Evolutionary conservation across 2,113 vertebrate genomes (phyloP).

Genomic region (Nycticryphes semicollaris): DNA sequence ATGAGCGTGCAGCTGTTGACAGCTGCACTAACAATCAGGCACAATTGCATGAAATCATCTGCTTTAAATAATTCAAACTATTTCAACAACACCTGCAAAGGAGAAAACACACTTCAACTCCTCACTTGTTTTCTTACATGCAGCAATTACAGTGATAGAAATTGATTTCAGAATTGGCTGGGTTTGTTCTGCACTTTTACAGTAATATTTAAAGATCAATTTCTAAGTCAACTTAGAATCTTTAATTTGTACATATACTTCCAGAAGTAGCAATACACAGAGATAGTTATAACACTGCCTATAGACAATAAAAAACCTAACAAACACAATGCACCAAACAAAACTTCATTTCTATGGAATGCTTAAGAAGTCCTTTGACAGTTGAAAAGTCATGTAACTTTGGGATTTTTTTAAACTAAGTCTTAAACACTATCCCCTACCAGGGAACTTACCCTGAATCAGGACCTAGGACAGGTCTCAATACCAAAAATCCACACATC

Average conservation of each 20-base stretch:
- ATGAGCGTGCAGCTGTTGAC: slow-evolving; percentile 58
- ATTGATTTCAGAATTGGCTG: slow-evolving; percentile 11
- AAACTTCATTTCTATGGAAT: not conserved
- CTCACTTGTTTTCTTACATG: slow-evolving; percentile 24
- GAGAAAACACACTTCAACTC: slow-evolving; percentile 8
- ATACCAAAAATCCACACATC: not conserved
- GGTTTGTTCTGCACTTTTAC: not conserved
- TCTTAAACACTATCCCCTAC: not conserved
- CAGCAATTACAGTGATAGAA: slow-evolving; percentile 57
- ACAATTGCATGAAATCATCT: slow-evolving; percentile 51
- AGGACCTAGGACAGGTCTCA: slow-evolving; percentile 51
- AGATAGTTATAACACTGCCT: not conserved
- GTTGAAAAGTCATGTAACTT: not conserved
- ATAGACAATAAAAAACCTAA: not conserved
- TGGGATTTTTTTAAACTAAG: not conserved
- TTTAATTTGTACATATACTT: not conserved
- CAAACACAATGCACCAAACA: not conserved
- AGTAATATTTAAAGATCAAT: not conserved
- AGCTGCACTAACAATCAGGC: slow-evolving; percentile 54
- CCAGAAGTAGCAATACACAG: not conserved
- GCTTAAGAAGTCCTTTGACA: not conserved
- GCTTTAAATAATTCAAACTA: slow-evolving; percentile 35
- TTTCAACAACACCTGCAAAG: slow-evolving; percentile 56
- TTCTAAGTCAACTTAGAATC: not conserved
- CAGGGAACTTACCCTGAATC: not conserved